Evolutionary conservation across 2,888 invertebrate genomes (phyloP), one percentile per base, ranked within the genome.

Genomic region (Campoletis raptor): DNA sequence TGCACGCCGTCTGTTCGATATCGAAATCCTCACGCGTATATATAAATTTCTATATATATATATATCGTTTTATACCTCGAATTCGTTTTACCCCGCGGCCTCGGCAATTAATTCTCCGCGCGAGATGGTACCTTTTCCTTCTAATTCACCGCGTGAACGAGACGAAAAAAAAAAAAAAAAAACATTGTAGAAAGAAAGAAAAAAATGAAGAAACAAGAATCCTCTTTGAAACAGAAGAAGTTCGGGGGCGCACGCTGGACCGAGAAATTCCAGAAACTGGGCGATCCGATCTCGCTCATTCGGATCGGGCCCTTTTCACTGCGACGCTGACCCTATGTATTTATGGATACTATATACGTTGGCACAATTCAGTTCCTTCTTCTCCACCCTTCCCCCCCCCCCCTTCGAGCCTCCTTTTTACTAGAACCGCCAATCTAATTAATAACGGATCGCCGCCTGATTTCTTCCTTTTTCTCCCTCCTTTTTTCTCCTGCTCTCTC

Each of bases 401-500:
- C 57, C 30, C 6, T 15, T 30, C 30, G 61, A 30, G 30, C 30
- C 69, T 85, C 89, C 87, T 87, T 89, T 89, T 87, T 87, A 82
- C 86, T 85, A 84, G 85, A 83, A 86, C 88, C 90, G 90, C 91
- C 92, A 92, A 92, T 93, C 92, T 93, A 92, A 93, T 93, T 93
- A 93, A 93, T 93, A 93, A 93, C 93, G 92, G 93, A 93, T 93
- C 93, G 92, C 93, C 93, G 93, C 92, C 92, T 92, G 91, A 89
- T 89, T 89, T 89, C 83, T 86, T 82, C 87, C 54, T 76, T 66
- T 85, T 76, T 77, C 77, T 54, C 66, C 52, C 30, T 72, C 37
- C 64, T n/a, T 40, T 45, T 40, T 37, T 40, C 64, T 54, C 66
- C 81, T 86, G 79, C 86, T 88, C 86, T 88, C 83, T 76, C 78